Evolutionary conservation across 2,888 invertebrate species (phyloP), one percentile per base, ranked within the genome.

Genomic region (Anarsia innoxiella): DNA sequence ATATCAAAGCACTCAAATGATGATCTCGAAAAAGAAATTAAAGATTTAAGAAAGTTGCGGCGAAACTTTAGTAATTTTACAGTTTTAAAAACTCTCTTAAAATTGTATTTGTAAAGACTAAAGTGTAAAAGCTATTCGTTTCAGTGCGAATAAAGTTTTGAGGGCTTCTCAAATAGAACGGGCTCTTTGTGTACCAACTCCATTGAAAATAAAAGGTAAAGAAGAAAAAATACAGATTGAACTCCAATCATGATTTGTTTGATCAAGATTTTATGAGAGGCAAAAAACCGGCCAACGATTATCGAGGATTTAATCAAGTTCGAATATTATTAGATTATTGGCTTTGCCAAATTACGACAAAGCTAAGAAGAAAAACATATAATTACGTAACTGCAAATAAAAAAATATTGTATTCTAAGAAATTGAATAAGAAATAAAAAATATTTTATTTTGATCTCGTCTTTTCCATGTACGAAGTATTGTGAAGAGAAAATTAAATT

Each of bases 91-190:
- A 41, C 42, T 42, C 41, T 50, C 45, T 41, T 44, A 46, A 51
- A 52, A 48, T 45, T 48, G 41, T 44, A 39, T 48, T 40, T 23
- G 33, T 42, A 49, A 45, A 44, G 42, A 48, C 45, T 39, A 37
- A 42, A 55, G 53, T 57, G 57, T 45, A 41, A 53, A 58, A 59
- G 51, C 49, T 49, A 56, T 60, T 54, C 56, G 53, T 56, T 58
- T 52, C 53, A 58, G 39, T 49, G 41, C 40, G 38, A 45, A 49
- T 43, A 42, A 59, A 66, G 53, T 66, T 65, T 61, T 45, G 57
- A 66, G 62, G 52, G 60, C 48, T 59, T 45, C 45, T 53, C 59
- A 66, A 66, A 66, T 62, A 63, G 56, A 56, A 54, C 44, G 53
- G 49, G 46, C 51, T 56, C 43, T 44, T 41, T 56, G 55, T 48